phyloP scores from a whole-genome alignment of 2,888 invertebrate genomes.

The Cheilosia grossa region DNA sequence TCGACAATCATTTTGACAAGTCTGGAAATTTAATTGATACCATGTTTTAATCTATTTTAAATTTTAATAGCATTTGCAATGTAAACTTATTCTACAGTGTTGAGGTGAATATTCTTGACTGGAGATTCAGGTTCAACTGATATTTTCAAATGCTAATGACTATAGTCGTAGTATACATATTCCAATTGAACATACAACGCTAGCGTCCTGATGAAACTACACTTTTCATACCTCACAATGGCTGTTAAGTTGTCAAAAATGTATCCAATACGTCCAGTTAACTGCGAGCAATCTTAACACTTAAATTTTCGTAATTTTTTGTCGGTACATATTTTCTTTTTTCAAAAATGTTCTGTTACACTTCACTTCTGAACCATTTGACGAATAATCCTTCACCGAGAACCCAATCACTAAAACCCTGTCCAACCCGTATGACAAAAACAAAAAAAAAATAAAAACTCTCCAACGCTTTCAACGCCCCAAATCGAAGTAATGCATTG shows the following conservation, averaged over 20 bases:
- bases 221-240: neutral
- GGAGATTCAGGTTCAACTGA: no score
- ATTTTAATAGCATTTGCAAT: no score
- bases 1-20: no score
- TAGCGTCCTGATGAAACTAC: neutral
- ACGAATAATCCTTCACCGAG: no score
- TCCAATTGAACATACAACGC: neutral
- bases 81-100: no score
- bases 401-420: neutral
- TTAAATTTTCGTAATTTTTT: no score
- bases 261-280: neutral
- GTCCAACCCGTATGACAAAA: constrained; percentile 7
- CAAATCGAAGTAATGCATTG: constrained; percentile 48
- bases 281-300: neutral
- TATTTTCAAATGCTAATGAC: neutral
- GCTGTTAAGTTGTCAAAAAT: neutral
- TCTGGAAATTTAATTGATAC: no score
- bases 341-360: no score
- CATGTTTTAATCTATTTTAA: no score
- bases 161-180: neutral
- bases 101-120: no score
- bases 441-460: neutral
- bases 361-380: no score
- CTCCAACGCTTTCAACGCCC: constrained; percentile 32
- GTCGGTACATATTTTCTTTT: no score